Base-by-base conservation (phyloP, 2,113 vertebrate genomes). In the Chionomys nivalis region DNA sequence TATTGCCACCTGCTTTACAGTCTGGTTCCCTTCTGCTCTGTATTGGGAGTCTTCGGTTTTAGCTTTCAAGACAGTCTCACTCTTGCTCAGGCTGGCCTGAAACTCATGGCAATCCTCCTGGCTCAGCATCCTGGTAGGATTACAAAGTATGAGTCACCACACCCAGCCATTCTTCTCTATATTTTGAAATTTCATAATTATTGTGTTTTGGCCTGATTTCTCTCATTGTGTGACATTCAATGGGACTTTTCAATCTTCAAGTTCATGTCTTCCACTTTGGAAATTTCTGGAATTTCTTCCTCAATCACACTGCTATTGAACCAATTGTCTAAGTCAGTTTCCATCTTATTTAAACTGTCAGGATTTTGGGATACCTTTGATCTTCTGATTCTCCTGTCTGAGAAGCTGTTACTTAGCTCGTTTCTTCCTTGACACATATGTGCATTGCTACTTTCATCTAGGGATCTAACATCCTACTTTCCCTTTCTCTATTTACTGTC, bases 181-280 rank as follows among this genome's bases (percentile, higher is more conserved):
- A 13, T 65, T 94, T 94, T 87, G 70, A 96, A 92, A 87, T 77
- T 77, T 92, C 39, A 66, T 31, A 33, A 7, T 83, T 63, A 9
- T 42, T 28, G 24, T 42, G 23, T 33, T 42, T 24, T 78, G 85
- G n/a, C 44, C 14, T 47, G 12, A 12, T 58, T 85, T 89, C 66
- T 63, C 75, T 36, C 28, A 19, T 55, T 52, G 12, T 87, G 28
- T 39, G 42, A 68, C 24, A 76, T 17, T 81, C 52, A 39, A 33
- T 44, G 85, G 39, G n/a, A 36, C 33, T 94, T 83, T 89, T 68
- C 65, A 73, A 13, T 28, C 4, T 73, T 7, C 52, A 5, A n/a
- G 52, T 24, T n/a, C 21, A 55, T 6, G 24, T 61, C n/a, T 91
- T 26, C 6, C 12, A n/a, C 17, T 82, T 87, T 52, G 75, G 65